Percentiles rank a stretch among this genome's conserved stretches.
Conservation (phyloP, 1,140 invertebrate genomes). For the Atopsyche davidsoni region DNA sequence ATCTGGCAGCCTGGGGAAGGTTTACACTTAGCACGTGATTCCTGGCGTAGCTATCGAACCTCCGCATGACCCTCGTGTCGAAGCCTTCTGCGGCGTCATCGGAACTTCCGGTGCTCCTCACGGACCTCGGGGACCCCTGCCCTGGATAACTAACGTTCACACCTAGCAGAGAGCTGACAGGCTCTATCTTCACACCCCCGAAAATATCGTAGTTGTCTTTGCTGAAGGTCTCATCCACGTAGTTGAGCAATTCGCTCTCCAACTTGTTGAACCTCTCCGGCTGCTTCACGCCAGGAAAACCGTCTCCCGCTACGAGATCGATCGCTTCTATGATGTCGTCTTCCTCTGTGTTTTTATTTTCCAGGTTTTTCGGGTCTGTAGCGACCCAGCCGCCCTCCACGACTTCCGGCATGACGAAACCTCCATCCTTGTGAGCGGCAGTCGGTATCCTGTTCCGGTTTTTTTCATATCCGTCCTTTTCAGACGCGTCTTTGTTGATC, state of each 20-base stretch:
- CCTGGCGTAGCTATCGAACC: slow-evolving; percentile 42
- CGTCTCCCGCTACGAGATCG: slow-evolving; percentile 8
- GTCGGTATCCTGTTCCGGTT: background rate
- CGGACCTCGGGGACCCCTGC: slow-evolving; percentile 20
- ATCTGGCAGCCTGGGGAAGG: slow-evolving; percentile 51
- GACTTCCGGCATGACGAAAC: background rate
- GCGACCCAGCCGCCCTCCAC: background rate
- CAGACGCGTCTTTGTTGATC: background rate
- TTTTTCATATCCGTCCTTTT: background rate
- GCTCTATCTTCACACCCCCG: slow-evolving; percentile 41
- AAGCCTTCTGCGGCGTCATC: slow-evolving; percentile 27
- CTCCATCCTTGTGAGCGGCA: background rate
- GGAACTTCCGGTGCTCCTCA: background rate
- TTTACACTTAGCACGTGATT: slow-evolving; percentile 51
- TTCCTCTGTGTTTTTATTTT: too few species aligned
- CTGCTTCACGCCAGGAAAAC: slow-evolving; percentile 1
- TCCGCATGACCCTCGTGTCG: slow-evolving; percentile 41
- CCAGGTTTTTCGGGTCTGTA: too few species aligned
- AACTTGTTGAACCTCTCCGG: slow-evolving; percentile 23
- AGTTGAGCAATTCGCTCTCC: slow-evolving; percentile 37
- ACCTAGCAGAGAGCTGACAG: slow-evolving; percentile 16
- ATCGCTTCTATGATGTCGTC: slow-evolving; percentile 14
- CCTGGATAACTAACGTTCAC: slow-evolving; percentile 5
- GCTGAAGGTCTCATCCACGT: slow-evolving; percentile 38
- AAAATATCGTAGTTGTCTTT: slow-evolving; percentile 37